A percentile compares a stretch with the other conserved stretches of the same genome.
Evolutionary conservation across 2,888 invertebrate genomes (phyloP).

Genomic region (Diaprepes abbreviatus): DNA sequence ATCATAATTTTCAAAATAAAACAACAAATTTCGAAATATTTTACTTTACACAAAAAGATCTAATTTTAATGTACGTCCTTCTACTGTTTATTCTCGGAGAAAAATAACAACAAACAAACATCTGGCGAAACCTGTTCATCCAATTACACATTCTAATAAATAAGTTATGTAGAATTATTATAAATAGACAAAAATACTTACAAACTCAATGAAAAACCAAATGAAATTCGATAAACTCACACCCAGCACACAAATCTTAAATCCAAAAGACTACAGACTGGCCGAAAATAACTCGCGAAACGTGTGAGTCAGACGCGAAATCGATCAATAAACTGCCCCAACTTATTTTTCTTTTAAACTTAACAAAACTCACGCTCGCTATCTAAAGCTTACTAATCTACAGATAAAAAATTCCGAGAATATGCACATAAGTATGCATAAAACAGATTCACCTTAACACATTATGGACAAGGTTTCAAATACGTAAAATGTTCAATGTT

Average conservation of each 20-base stretch:
- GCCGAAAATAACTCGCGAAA: constrained; percentile 39
- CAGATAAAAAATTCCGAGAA: constrained; percentile 31
- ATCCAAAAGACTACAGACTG: constrained; percentile 34
- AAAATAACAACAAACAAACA: too few species aligned
- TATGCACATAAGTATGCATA: constrained; percentile 12
- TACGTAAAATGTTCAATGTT: constrained; percentile 10
- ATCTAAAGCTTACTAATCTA: background rate
- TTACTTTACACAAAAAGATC: too few species aligned
- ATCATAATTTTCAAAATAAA: too few species aligned
- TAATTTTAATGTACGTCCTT: too few species aligned
- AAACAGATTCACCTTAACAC: background rate
- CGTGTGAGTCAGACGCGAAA: constrained; percentile 29
- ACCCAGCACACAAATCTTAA: constrained; percentile 9
- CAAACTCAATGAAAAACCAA: background rate
- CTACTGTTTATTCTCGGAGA: too few species aligned
- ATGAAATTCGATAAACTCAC: constrained; percentile 26
- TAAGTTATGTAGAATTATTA: background rate
- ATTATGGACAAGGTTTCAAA: constrained; percentile 1
- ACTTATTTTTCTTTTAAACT: constrained; percentile 15
- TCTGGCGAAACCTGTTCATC: too few species aligned
- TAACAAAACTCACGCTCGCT: constrained; percentile 1
- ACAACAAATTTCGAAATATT: too few species aligned
- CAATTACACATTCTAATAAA: background rate
- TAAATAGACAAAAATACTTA: constrained; percentile 12
- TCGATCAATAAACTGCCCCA: constrained; percentile 32